phyloP scores from a whole-genome alignment of 1,140 invertebrate species.

The Pseudomyrmex flavicornis region DNA sequence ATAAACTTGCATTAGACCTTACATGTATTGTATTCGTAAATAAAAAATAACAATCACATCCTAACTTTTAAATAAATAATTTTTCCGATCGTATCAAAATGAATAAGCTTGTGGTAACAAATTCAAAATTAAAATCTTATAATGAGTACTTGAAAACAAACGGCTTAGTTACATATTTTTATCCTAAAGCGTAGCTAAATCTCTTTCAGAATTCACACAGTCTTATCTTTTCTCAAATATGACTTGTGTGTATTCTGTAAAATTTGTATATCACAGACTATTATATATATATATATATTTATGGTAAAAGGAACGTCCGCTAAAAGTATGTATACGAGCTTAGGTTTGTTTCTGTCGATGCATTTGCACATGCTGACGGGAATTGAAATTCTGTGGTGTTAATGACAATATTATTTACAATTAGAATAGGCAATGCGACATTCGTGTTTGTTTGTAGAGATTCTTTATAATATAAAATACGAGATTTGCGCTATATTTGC shows the following conservation, averaged over 20 bases:
- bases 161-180: slow-evolving; percentile 18
- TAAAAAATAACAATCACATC: slow-evolving; percentile 36
- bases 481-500: slow-evolving; percentile 24
- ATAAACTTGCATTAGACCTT: slow-evolving; percentile 62
- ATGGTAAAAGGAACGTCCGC: slow-evolving; percentile 65
- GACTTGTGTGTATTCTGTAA: slow-evolving; percentile 61
- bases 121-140: slow-evolving; percentile 5
- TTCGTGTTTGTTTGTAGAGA: not conserved
- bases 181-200: slow-evolving; percentile 64
- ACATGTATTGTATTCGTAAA: slow-evolving; percentile 51
- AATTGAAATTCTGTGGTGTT: slow-evolving; percentile 14
- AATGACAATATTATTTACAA: slow-evolving; percentile 61
- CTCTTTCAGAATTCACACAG: slow-evolving; percentile 62
- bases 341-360: slow-evolving; percentile 54
- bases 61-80: slow-evolving; percentile 9
- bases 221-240: not conserved
- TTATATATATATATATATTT: slow-evolving; percentile 21
- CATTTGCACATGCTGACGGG: slow-evolving; percentile 30
- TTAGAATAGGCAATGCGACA: slow-evolving; percentile 28
- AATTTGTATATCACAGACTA: slow-evolving; percentile 73
- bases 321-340: slow-evolving; percentile 53
- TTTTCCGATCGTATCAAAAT: slow-evolving; percentile 37
- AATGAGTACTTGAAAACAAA: slow-evolving; percentile 36
- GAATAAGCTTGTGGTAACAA: slow-evolving; percentile 18
- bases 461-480: slow-evolving; percentile 26